Conservation (phyloP, 2,113 vertebrate species). For the Sceloporus undulatus region DNA sequence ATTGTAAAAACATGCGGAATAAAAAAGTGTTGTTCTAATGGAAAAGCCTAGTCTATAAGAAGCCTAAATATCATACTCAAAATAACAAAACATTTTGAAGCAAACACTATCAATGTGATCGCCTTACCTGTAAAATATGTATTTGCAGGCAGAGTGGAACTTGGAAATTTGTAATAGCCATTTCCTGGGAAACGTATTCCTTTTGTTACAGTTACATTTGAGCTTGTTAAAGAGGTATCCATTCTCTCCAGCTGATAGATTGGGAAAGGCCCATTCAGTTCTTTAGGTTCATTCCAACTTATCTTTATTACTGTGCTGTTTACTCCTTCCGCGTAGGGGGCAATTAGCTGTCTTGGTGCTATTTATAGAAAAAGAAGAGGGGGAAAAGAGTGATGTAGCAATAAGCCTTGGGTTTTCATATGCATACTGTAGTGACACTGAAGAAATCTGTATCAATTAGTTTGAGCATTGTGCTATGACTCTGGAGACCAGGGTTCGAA, state of each 20-base stretch:
- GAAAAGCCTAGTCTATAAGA: not conserved
- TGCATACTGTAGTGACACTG: not conserved
- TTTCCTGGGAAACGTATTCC: constrained; percentile 87
- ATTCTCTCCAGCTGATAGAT: constrained; percentile 89
- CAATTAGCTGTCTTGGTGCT: constrained; percentile 85
- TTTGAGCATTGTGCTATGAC: not conserved
- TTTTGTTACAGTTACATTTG: constrained; percentile 74
- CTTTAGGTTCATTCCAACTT: constrained; percentile 82
- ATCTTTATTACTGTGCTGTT: constrained; percentile 83
- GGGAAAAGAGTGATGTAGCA: not conserved
- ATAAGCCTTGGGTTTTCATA: constrained; percentile 11
- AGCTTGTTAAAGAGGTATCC: constrained; percentile 83
- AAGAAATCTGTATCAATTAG: constrained; percentile 10
- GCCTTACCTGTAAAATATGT: constrained; percentile 90
- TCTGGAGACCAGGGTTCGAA: too few species aligned
- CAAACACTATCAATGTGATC: not conserved
- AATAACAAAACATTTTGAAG: not conserved
- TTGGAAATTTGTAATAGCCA: constrained; percentile 86
- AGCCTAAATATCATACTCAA: constrained; percentile 12
- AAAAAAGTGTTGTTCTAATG: not conserved
- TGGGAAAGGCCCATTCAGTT: constrained; percentile 87
- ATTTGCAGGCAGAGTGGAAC: constrained; percentile 81
- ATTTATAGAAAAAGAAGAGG: constrained; percentile 51
- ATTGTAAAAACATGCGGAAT: not conserved
- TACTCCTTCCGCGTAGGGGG: constrained; percentile 77